A percentile compares a stretch with the other conserved stretches of the same genome.
phyloP scores from a whole-genome alignment of 2,797 vertebrate genomes.

The Pyrocephalus nanus region DNA sequence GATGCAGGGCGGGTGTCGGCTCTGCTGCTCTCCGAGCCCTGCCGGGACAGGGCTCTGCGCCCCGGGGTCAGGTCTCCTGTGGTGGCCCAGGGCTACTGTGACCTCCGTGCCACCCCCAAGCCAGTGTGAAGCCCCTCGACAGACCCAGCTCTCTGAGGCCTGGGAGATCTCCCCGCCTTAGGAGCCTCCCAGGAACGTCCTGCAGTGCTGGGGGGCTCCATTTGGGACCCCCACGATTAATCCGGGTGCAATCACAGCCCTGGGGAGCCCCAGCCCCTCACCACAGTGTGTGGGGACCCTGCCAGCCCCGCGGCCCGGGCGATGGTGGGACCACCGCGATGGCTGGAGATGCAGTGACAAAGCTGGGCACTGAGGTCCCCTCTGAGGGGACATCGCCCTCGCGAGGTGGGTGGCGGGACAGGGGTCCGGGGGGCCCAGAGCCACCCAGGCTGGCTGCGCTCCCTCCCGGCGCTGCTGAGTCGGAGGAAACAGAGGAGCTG shows the following conservation, averaged over 20 bases:
- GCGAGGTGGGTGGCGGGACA: neutral
- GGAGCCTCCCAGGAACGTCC: accelerated
- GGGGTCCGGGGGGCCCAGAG: neutral
- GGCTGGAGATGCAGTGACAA: neutral
- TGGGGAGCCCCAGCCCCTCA: neutral
- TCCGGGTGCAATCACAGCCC: accelerated
- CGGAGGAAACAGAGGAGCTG: neutral
- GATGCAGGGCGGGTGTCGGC: neutral
- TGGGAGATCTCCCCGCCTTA: neutral
- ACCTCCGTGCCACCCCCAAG: accelerated
- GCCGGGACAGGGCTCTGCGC: neutral
- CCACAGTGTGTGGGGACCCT: accelerated
- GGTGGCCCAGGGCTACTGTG: neutral
- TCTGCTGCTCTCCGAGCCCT: neutral
- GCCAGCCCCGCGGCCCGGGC: accelerated
- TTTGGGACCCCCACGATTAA: accelerated
- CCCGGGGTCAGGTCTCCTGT: neutral
- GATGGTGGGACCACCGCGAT: accelerated
- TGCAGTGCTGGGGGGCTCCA: neutral
- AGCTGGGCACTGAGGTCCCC: neutral
- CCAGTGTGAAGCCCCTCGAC: accelerated
- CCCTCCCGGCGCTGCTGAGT: conserved; percentile 34
- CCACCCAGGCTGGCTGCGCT: neutral
- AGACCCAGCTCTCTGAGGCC: accelerated
- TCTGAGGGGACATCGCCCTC: neutral